A percentile compares a stretch with the other conserved stretches of the same genome.
These are phyloP conservation scores for Mya arenaria DNA, from an alignment of 1,140 invertebrate species.

Conservation along the genomic window DNA sequence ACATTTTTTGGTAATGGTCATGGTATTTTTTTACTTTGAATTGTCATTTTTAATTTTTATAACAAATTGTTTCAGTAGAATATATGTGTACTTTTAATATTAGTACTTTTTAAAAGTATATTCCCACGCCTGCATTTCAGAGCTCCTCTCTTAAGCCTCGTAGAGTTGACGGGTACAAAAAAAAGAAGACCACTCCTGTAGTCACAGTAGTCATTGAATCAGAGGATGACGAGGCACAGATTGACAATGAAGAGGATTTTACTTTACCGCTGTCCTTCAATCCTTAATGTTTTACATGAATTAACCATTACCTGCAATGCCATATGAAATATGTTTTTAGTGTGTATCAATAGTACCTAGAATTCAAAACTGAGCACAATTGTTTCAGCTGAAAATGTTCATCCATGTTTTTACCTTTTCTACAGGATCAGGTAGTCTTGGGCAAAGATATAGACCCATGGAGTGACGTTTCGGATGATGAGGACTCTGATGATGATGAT, in stretches of 20 bases:
- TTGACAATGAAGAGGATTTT: background rate
- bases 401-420: background rate
- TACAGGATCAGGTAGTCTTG: background rate
- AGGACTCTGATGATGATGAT: background rate
- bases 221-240: background rate
- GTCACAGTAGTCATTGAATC: conserved; percentile 20
- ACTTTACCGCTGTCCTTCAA: background rate
- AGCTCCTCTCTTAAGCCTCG: conserved; percentile 2
- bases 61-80: no score
- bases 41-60: no score
- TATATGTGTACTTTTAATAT: no score
- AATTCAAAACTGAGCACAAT: background rate
- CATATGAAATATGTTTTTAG: background rate
- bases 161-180: background rate
- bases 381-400: background rate
- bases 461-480: background rate
- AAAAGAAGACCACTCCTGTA: background rate
- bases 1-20: conserved; percentile 35
- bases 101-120: no score
- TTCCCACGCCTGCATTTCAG: conserved; percentile 4
- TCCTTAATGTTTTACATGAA: background rate
- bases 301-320: background rate
- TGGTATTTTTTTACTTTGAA: no score
- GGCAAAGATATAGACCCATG: background rate
- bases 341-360: background rate